phyloP scores from a whole-genome alignment of 1,140 invertebrate species.

The Riptortus pedestris region DNA sequence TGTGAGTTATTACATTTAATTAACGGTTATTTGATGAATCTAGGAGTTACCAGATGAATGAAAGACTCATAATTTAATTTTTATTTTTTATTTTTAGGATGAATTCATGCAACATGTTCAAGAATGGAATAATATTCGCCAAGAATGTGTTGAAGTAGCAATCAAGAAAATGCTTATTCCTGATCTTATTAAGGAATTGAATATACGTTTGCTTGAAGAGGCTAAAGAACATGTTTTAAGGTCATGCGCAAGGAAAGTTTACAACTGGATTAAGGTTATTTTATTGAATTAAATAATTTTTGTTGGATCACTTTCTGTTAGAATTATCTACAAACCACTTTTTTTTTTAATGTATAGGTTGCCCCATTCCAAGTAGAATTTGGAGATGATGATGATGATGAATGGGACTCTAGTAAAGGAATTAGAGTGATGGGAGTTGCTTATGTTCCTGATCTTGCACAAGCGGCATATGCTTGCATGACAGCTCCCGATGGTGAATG shows the following conservation, averaged over 20 bases:
- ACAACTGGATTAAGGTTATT: slow-evolving; percentile 74
- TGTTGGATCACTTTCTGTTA: slow-evolving; percentile 10
- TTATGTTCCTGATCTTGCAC: slow-evolving; percentile 73
- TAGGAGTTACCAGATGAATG: no score
- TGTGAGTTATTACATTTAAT: neutral
- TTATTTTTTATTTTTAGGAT: slow-evolving; percentile 48
- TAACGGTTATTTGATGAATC: no score
- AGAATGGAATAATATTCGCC: slow-evolving; percentile 87
- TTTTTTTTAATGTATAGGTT: slow-evolving; percentile 37
- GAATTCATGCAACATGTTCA: slow-evolving; percentile 93
- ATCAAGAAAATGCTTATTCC: slow-evolving; percentile 81
- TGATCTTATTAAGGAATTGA: slow-evolving; percentile 78
- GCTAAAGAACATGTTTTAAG: slow-evolving; percentile 81
- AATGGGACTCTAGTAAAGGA: slow-evolving; percentile 78
- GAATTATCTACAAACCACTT: neutral
- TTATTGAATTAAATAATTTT: neutral
- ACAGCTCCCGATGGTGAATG: slow-evolving; percentile 84
- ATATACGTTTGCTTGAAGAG: slow-evolving; percentile 68
- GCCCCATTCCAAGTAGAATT: slow-evolving; percentile 73
- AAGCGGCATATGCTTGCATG: slow-evolving; percentile 80
- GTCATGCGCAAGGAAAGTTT: slow-evolving; percentile 71
- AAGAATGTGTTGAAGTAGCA: slow-evolving; percentile 78
- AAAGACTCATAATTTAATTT: neutral
- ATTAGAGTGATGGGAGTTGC: slow-evolving; percentile 78
- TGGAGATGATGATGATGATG: slow-evolving; percentile 78